A percentile compares a stretch with the other conserved stretches of the same genome.
Conservation (phyloP, 2,113 vertebrate genomes). For the Pseudopipra pipra region DNA sequence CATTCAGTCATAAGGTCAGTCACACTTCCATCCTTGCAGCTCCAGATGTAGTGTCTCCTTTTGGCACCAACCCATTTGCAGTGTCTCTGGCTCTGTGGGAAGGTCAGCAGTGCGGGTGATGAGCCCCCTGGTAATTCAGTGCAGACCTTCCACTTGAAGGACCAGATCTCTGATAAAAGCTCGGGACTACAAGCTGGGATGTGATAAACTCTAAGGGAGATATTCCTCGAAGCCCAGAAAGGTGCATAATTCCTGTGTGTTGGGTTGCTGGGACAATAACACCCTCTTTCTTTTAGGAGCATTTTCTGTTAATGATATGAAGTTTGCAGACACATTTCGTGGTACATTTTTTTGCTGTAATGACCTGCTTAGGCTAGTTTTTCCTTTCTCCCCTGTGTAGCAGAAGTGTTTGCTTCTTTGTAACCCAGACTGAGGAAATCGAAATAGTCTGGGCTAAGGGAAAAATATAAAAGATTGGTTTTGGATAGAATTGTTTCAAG, state of each 20-base stretch:
- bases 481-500: neutral
- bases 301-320: neutral
- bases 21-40: neutral
- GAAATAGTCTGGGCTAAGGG: neutral
- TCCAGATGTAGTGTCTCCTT: neutral
- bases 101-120: neutral
- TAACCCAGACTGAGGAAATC: neutral
- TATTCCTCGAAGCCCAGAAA: neutral
- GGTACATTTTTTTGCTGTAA: neutral
- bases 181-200: neutral
- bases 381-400: neutral
- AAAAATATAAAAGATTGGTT: neutral
- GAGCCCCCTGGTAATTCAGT: neutral
- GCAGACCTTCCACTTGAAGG: neutral
- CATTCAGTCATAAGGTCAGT: neutral
- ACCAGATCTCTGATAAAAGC: neutral
- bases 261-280: neutral
- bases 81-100: accelerated
- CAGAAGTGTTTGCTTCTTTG: neutral
- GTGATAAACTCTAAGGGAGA: neutral
- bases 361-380: neutral
- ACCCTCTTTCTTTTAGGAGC: neutral
- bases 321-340: neutral
- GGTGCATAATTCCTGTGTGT: neutral
- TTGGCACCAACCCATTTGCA: neutral